Percentiles rank a stretch among this genome's conserved stretches.
phyloP scores from a whole-genome alignment of 2,113 vertebrate species.

The Catharus minimus region DNA sequence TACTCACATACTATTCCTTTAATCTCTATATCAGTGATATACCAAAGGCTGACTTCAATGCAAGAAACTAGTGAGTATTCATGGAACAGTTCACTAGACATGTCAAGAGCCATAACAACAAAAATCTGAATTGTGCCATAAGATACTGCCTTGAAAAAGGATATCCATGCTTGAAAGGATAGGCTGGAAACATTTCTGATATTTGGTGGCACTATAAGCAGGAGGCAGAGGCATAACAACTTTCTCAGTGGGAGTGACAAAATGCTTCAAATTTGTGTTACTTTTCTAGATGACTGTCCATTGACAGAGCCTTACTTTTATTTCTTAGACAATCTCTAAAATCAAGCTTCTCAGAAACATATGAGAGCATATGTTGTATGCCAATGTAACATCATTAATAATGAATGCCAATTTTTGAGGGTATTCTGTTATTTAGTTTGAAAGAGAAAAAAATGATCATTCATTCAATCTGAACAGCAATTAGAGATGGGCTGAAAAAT shows the following conservation, averaged over 20 bases:
- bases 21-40: background rate
- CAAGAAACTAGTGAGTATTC: background rate
- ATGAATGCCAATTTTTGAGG: background rate
- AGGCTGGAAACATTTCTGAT: background rate
- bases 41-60: background rate
- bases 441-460: background rate
- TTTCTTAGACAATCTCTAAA: background rate
- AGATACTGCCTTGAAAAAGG: background rate
- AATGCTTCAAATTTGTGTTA: background rate
- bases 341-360: background rate
- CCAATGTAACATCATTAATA: background rate
- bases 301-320: background rate
- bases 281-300: background rate
- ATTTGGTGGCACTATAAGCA: background rate
- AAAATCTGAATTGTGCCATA: background rate
- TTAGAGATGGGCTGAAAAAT: background rate
- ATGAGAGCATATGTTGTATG: background rate
- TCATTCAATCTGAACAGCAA: background rate
- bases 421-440: background rate
- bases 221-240: background rate
- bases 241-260: background rate
- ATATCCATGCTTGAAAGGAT: background rate
- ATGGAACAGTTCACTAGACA: background rate
- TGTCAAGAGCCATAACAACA: background rate
- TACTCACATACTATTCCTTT: background rate